A percentile compares a stretch with the other conserved stretches of the same genome.
phyloP scores from a whole-genome alignment of 2,797 vertebrate species.

The Cirrhinus molitorella region DNA sequence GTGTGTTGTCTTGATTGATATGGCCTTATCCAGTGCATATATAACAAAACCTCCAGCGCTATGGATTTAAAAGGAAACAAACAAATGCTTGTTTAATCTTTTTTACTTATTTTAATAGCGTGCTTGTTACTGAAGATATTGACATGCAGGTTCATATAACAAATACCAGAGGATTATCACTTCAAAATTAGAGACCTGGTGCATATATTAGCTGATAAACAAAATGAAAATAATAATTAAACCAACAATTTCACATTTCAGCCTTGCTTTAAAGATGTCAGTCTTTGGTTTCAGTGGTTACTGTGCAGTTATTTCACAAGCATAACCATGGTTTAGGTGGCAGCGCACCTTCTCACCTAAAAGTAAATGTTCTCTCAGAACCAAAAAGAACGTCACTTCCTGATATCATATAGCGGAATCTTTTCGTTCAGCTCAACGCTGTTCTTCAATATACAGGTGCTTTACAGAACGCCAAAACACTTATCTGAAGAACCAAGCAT shows the following conservation, averaged over 20 bases:
- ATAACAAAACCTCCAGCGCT: background rate
- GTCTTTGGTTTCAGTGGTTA: conserved; percentile 8
- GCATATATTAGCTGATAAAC: background rate
- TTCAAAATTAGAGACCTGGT: background rate
- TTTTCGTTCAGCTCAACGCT: background rate
- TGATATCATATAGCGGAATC: background rate
- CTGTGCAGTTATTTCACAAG: conserved; percentile 1
- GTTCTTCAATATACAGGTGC: background rate
- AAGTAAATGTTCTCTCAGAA: background rate
- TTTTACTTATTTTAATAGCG: background rate
- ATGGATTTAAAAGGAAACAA: no score
- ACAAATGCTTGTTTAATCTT: background rate
- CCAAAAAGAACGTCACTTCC: background rate
- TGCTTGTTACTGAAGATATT: background rate
- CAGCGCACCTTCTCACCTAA: background rate
- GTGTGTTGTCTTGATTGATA: conserved; percentile 5
- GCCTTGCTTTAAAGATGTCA: background rate
- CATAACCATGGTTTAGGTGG: background rate
- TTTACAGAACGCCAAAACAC: background rate
- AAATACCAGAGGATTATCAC: background rate
- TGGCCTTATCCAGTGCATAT: background rate
- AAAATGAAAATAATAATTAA: background rate
- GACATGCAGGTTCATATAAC: background rate
- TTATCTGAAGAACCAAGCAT: background rate
- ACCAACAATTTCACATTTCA: background rate